phyloP scores from a whole-genome alignment of 1,140 invertebrate species.

The fruit fly (Drosophila melanogaster) region DNA sequence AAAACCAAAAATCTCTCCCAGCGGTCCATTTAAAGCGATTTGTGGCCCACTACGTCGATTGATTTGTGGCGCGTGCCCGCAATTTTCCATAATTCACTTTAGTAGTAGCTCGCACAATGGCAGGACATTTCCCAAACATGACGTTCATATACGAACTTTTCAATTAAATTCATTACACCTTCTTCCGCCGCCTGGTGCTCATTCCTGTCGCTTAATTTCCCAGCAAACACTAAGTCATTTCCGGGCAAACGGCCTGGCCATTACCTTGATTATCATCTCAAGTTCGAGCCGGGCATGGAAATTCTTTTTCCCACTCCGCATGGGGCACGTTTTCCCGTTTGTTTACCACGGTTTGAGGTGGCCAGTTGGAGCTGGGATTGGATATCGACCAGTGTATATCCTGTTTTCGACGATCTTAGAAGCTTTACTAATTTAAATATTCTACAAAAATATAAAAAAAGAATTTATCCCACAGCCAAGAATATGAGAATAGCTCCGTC shows the following conservation, averaged over 20 bases:
- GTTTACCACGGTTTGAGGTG: constrained; percentile 3
- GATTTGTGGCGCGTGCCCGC: constrained; percentile 59
- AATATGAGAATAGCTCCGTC: not conserved
- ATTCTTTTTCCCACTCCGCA: constrained; percentile 28
- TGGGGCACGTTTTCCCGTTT: constrained; percentile 13
- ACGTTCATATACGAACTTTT: constrained; percentile 60
- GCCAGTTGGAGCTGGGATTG: not conserved
- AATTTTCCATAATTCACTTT: constrained; percentile 35
- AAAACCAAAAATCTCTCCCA: constrained; percentile 34
- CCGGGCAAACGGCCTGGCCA: constrained; percentile 69
- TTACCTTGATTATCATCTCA: constrained; percentile 79
- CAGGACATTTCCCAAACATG: constrained; percentile 55
- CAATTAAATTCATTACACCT: constrained; percentile 80
- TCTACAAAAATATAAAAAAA: no score
- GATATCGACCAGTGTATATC: constrained; percentile 8
- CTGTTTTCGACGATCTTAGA: not conserved
- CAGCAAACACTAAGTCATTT: constrained; percentile 77
- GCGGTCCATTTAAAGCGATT: constrained; percentile 51
- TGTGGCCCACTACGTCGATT: constrained; percentile 53
- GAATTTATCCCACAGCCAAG: no score
- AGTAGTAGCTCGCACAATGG: constrained; percentile 25
- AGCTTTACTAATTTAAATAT: not conserved
- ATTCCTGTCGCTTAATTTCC: constrained; percentile 65
- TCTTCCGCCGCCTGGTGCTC: constrained; percentile 46
- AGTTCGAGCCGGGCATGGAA: constrained; percentile 53